Evolutionary conservation across 2,888 invertebrate genomes (phyloP).

Genomic region (Quadriops clusia): DNA sequence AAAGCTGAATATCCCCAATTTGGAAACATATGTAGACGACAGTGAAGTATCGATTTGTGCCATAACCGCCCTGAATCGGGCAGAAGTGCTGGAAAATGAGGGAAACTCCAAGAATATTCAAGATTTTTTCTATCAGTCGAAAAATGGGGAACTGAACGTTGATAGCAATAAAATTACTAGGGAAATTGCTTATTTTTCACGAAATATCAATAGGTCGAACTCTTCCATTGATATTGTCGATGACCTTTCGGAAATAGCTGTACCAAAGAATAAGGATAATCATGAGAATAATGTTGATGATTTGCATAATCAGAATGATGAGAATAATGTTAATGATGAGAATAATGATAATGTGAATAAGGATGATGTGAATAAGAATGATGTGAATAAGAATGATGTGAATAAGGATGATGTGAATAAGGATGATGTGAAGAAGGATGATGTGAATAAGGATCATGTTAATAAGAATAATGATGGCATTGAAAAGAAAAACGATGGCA

Average conservation of each 20-base stretch:
- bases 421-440: no score
- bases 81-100: neutral
- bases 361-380: neutral
- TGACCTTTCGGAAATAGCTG: no score
- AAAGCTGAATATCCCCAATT: constrained; percentile 25
- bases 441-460: no score
- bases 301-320: no score
- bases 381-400: neutral
- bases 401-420: neutral
- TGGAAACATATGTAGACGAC: constrained; percentile 19
- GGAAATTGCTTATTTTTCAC: constrained; percentile 25
- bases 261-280: no score
- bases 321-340: neutral
- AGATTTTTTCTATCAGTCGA: constrained; percentile 1
- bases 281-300: no score
- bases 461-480: no score
- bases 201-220: constrained; percentile 21
- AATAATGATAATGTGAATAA: neutral
- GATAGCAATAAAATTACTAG: constrained; percentile 20
- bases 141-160: neutral
- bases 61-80: constrained; percentile 8
- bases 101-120: constrained; percentile 3
- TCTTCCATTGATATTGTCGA: constrained; percentile 20
- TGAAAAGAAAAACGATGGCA: no score
- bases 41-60: constrained; percentile 10